A percentile compares a stretch with the other conserved stretches of the same genome.
These are phyloP conservation scores for Salarias fasciatus DNA, from an alignment of 2,797 vertebrate genomes.

Conservation along the genomic window DNA sequence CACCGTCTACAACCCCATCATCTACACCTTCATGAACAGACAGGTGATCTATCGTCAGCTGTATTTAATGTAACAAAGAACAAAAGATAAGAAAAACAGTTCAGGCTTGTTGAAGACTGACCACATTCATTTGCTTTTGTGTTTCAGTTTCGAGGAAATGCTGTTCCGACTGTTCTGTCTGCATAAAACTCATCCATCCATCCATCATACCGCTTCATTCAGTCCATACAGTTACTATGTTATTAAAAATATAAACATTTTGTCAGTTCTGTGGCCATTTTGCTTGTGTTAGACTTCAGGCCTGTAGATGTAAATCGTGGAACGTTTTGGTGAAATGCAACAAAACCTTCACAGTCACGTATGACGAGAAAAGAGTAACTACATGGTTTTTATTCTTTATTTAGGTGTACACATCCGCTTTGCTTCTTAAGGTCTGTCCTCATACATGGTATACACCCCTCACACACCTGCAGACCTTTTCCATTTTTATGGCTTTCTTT, in stretches of 20 bases:
- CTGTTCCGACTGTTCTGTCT: slow-evolving; percentile 75
- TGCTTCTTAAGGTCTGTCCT: slow-evolving; percentile 56
- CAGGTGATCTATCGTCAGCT: slow-evolving; percentile 59
- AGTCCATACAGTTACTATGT: no score
- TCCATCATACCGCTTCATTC: no score
- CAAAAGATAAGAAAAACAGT: background rate
- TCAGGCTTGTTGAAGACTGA: background rate
- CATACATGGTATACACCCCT: slow-evolving; percentile 42
- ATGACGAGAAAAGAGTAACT: slow-evolving; percentile 40
- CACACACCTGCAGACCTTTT: slow-evolving; percentile 40
- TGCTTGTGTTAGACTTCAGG: background rate
- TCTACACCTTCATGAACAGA: slow-evolving; percentile 84
- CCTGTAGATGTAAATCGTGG: background rate
- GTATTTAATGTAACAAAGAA: background rate
- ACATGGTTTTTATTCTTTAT: slow-evolving; percentile 38
- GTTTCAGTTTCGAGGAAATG: slow-evolving; percentile 76
- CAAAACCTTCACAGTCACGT: no score
- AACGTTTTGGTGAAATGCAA: no score
- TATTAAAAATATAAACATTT: no score
- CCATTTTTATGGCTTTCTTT: slow-evolving; percentile 71
- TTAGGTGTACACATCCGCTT: slow-evolving; percentile 63
- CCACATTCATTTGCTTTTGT: slow-evolving; percentile 8
- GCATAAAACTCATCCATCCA: slow-evolving; percentile 70
- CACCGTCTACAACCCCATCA: slow-evolving; percentile 82
- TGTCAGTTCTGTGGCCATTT: no score